Evolutionary conservation across 2,113 vertebrate genomes (phyloP), one percentile per base, ranked within the genome.

Genomic region (Odontesthes bonariensis): DNA sequence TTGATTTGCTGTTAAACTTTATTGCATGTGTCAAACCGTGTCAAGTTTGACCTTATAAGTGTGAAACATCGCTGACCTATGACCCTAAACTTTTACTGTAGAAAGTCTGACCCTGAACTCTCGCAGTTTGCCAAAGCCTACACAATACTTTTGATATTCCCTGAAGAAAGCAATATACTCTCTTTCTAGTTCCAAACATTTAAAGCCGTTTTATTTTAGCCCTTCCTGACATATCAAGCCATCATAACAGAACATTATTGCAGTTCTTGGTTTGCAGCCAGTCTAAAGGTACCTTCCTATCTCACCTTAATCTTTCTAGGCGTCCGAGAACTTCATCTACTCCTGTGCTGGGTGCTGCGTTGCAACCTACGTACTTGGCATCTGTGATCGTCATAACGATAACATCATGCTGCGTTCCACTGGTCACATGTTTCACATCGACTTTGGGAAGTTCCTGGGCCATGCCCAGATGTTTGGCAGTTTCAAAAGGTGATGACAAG

Each of bases 351-450:
- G 98, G 67, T 99, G 98, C 92, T 99, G 98, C 22, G 98, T 99
- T 58, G 98, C 98, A 23, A 99, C 98, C 19, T 99, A 98, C 0
- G 95, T 99, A 0, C 89, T 99, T 84, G 98, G 98, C 17, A 99
- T 99, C 90, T 99, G 98, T 70, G 98, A 99, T 77, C 97, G 98
- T 6, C 98, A 99, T 85, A 99, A 99, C 5, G 98, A 99, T 84
- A 99, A 99, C 86, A 99, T 99, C 73, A 99, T 99, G 98, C 95
- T 99, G 58, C 95, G 97, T 77, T 96, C 95, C 92, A 97, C 96
- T 0, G 98, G 98, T 38, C 98, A 99, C 79, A 99, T 99, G 97
- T 99, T 99, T 91, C 98, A 99, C 89, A 99, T 99, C 17, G 98
- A 99, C 91, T 99, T 99, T 0, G 98, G 98, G 33, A 99, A 98